Conservation (phyloP, 2,113 vertebrate genomes). For the Mus pahari region DNA sequence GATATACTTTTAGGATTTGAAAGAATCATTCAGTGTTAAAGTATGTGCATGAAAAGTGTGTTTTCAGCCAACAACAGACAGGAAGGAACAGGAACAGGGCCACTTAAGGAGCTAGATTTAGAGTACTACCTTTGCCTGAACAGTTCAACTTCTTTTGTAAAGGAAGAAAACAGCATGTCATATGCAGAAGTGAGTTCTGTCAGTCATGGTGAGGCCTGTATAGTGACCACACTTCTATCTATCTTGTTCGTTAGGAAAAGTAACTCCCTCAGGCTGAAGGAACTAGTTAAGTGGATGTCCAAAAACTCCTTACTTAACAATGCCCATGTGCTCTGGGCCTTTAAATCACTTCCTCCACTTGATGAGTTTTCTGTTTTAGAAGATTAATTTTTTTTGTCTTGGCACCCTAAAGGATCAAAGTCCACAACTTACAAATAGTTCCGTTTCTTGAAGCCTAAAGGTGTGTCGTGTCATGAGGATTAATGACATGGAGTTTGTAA, state of each 20-base stretch:
- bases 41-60: neutral
- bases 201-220: neutral
- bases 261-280: neutral
- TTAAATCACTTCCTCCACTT: conserved; percentile 49
- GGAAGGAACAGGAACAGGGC: neutral
- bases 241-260: conserved; percentile 1
- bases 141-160: neutral
- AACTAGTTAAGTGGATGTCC: conserved; percentile 12
- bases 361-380: conserved; percentile 57
- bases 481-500: conserved; percentile 73
- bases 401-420: conserved; percentile 44
- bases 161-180: neutral
- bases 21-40: neutral
- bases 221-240: neutral
- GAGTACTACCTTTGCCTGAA: neutral
- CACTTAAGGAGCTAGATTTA: neutral
- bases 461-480: conserved; percentile 67
- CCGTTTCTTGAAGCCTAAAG: conserved; percentile 36
- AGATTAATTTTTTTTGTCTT: conserved; percentile 68
- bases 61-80: neutral
- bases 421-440: conserved; percentile 58
- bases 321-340: conserved; percentile 36
- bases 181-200: neutral
- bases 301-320: conserved; percentile 62
- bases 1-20: neutral